Base-by-base conservation (phyloP, 2,113 vertebrate genomes). In the Muntiacus reevesi region DNA sequence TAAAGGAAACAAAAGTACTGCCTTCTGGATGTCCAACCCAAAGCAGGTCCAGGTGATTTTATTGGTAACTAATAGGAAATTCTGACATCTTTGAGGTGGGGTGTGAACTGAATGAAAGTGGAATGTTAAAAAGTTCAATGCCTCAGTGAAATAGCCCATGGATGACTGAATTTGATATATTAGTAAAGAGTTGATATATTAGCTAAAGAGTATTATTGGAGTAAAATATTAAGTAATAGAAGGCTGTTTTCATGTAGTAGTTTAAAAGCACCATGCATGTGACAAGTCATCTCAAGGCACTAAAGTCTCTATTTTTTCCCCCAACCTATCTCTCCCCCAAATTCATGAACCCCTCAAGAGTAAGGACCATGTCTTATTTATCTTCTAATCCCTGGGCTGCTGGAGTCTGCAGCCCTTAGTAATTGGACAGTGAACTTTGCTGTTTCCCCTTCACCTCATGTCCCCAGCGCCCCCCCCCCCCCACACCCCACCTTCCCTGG, bases 281-380 rank as follows among this genome's bases (percentile, higher is more conserved):
- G 43, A 85, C 25, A 33, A 50, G 85, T 6, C 16, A n/a, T 55
- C 78, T 27, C 54, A 50, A 52, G 55, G 30, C 17, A 8, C 55
- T 28, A 0, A 36, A 55, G 7, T 89, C 43, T 87, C 33, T 78
- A 2, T 23, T 74, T 79, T 79, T 43, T 17, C 28, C 50, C 50
- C 74, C 43, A 86, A 27, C 28, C 23, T 43, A 21, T 67, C 23
- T 33, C 7, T 16, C 33, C 25, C n/a, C 27, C 62, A 86, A n/a
- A 33, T 27, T 28, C 76, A 84, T 0, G 1, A 89, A 33, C 57
- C 52, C 93, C 94, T 98, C 79, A 87, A 95, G 92, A 91, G 52
- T 64, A 90, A 95, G 81, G 52, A 45, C 84, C 83, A 64, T 33
- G 87, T 97, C 94, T 97, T 91, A 74, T 36, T 83, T 86, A 54